Evolutionary conservation across 1,140 invertebrate genomes (phyloP).

Genomic region (Lepidostoma basale): DNA sequence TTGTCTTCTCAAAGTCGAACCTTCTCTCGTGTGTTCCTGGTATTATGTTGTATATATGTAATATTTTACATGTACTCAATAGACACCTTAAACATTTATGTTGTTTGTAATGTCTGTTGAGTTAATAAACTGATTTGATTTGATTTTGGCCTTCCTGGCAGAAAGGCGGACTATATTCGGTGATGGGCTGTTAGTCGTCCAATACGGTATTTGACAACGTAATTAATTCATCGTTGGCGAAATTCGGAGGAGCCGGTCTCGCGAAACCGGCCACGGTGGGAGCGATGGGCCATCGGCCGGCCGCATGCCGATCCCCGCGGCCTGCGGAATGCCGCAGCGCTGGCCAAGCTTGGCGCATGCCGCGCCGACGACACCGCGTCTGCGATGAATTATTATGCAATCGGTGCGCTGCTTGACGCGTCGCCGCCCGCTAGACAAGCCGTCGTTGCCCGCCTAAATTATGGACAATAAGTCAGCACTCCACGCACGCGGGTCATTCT

Average conservation of each 20-base stretch:
- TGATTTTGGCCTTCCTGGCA: too few relatives aligned
- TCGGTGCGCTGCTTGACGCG: not conserved
- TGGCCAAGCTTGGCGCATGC: too few relatives aligned
- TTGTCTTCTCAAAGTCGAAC: too few relatives aligned
- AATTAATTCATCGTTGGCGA: conserved; percentile 18
- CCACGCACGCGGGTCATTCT: too few relatives aligned
- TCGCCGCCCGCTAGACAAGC: not conserved
- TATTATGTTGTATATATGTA: too few relatives aligned
- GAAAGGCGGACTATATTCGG: not conserved
- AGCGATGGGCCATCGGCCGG: not conserved
- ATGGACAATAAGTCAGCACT: too few relatives aligned
- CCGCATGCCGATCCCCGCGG: not conserved
- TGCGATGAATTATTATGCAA: not conserved
- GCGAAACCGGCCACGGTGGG: not conserved
- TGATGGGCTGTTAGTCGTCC: not conserved
- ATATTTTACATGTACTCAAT: too few relatives aligned
- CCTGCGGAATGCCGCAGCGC: not conserved
- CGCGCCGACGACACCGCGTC: conserved; percentile 6
- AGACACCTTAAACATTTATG: too few relatives aligned
- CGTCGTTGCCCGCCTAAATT: not conserved
- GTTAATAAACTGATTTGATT: too few relatives aligned
- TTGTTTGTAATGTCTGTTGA: too few relatives aligned
- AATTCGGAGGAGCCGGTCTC: not conserved
- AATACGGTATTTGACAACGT: conserved; percentile 7
- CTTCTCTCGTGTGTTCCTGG: too few relatives aligned